Evolutionary conservation across 2,888 invertebrate genomes (phyloP), one percentile per base, ranked within the genome.

Genomic region (Sussaba pulchella): DNA sequence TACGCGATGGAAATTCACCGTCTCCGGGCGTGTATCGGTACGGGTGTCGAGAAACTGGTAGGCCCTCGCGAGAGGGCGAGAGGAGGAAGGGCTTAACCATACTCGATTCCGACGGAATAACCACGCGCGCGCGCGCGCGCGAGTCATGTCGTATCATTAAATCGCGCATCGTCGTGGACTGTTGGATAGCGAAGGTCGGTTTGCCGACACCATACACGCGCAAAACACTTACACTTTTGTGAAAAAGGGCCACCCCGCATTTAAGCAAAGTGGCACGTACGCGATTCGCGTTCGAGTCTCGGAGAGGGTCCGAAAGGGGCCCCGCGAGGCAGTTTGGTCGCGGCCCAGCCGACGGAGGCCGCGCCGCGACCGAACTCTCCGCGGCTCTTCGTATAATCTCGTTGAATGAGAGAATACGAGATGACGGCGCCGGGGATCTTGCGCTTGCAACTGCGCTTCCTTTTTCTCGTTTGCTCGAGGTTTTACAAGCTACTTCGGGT

Each of bases 211-310:
- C 61, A 80, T 76, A 78, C 75, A 79, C 71, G 45, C 74, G 41
- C 82, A 85, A 87, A 88, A 87, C 86, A 87, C 87, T 87, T 87
- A 87, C 83, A 85, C 85, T 87, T 86, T 87, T 84, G 76, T 80
- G 64, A 67, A 14, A 69, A 76, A 74, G 78, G 84, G 83, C 85
- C 86, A 86, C 86, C 86, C 88, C 88, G 87, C 86, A 87, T 88
- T 88, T 88, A 88, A 87, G 85, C 82, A 88, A 88, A 88, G 88
- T 88, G 88, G 88, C 85, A 88, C 85, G 88, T 88, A 87, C 85
- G 85, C 83, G 78, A 76, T 39, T 9, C 70, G 70, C 81, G 54
- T 70, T 77, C 77, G 26, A 19, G 67, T 70, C 76, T 77, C 81
- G 41, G 73, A 31, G 24, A 71, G 61, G 79, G 79, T 83, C 73